Conservation (phyloP, 2,113 vertebrate species). For the Talpa occidentalis region DNA sequence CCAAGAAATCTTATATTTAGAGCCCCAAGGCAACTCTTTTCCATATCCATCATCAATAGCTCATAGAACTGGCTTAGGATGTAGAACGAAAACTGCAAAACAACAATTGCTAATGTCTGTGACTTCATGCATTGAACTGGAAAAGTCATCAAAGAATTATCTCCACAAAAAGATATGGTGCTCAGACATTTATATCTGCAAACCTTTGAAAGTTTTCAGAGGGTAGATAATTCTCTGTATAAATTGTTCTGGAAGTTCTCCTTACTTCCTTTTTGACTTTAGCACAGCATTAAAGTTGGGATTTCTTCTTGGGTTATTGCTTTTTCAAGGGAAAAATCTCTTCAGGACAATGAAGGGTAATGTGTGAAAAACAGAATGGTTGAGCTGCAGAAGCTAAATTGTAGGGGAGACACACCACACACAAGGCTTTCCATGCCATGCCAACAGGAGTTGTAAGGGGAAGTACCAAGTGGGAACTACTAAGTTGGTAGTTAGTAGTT, state of each 20-base stretch:
- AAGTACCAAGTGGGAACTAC: background rate
- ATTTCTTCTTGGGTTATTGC: background rate
- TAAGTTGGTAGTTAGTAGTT: too few species aligned
- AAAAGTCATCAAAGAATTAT: background rate
- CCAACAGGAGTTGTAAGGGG: background rate
- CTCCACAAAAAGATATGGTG: background rate
- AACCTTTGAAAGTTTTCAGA: background rate
- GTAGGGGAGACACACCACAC: fast-evolving
- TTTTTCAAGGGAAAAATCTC: background rate
- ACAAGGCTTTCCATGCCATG: background rate
- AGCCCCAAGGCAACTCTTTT: background rate
- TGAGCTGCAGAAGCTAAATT: background rate
- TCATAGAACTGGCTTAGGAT: background rate
- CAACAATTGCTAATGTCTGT: background rate
- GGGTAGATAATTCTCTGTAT: background rate
- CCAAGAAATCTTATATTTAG: background rate
- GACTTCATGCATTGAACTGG: background rate
- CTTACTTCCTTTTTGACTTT: background rate
- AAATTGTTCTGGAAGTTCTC: background rate
- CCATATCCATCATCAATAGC: background rate
- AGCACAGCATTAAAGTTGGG: background rate
- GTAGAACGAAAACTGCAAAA: background rate
- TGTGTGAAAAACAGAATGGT: background rate
- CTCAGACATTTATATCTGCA: background rate
- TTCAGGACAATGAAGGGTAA: background rate